Evolutionary conservation across 2,797 vertebrate genomes (phyloP).

Genomic region (Buceros bicornis): DNA sequence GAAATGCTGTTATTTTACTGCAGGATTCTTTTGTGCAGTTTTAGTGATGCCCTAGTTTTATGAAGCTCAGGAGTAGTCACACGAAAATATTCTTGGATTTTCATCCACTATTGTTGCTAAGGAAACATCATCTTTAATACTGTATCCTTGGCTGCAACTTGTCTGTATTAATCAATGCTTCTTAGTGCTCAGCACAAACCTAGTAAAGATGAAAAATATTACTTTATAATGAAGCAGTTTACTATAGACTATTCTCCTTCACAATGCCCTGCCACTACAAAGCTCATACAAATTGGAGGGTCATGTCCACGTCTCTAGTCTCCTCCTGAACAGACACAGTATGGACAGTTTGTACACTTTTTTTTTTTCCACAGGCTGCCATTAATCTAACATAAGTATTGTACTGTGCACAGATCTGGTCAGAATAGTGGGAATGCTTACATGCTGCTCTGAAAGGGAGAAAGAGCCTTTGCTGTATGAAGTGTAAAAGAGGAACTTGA

Average conservation of each 20-base stretch:
- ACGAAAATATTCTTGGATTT: conserved; percentile 69
- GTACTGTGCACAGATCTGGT: background rate
- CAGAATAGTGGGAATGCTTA: background rate
- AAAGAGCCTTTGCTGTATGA: background rate
- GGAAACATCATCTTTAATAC: conserved; percentile 74
- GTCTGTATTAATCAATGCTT: conserved; percentile 64
- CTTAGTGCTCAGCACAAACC: conserved; percentile 24
- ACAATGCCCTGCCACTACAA: background rate
- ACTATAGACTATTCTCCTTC: background rate
- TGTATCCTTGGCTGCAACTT: conserved; percentile 63
- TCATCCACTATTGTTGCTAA: conserved; percentile 71
- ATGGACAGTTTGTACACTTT: background rate
- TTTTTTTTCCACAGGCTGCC: background rate
- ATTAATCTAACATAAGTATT: background rate
- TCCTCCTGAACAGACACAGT: background rate
- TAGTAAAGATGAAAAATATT: background rate
- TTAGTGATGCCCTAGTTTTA: conserved; percentile 67
- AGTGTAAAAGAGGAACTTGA: background rate
- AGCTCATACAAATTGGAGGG: background rate
- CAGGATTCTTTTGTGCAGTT: conserved; percentile 44
- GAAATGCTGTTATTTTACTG: conserved; percentile 17
- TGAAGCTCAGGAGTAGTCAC: conserved; percentile 64
- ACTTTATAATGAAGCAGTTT: background rate
- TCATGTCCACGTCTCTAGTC: background rate
- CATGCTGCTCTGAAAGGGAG: background rate